Conservation (phyloP, 2,113 vertebrate species). For the Reinhardtius hippoglossoides region DNA sequence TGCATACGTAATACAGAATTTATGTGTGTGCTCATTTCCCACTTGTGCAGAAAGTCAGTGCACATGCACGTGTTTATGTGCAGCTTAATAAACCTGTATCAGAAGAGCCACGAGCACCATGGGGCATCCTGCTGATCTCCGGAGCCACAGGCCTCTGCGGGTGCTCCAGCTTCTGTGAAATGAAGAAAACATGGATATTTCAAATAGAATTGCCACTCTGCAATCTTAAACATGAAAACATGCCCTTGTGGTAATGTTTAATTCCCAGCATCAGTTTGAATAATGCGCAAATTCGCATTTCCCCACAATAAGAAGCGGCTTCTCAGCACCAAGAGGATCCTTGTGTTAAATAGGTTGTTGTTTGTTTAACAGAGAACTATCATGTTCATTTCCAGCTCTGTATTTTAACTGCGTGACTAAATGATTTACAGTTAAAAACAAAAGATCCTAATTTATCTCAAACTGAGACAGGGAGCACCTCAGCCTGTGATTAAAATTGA, state of each 20-base stretch:
- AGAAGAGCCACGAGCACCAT: constrained; percentile 17
- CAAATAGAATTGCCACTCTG: constrained; percentile 51
- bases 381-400: background rate
- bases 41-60: background rate
- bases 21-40: constrained; percentile 2
- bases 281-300: constrained; percentile 7
- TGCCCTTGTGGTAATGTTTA: constrained; percentile 17
- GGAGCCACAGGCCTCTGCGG: constrained; percentile 12
- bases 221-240: constrained; percentile 53
- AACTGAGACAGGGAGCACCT: background rate
- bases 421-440: background rate
- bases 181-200: constrained; percentile 39
- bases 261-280: constrained; percentile 33
- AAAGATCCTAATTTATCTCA: background rate
- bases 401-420: background rate
- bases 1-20: constrained; percentile 6
- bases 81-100: constrained; percentile 33
- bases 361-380: constrained; percentile 47
- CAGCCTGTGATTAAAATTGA: background rate
- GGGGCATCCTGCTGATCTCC: constrained; percentile 25
- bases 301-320: constrained; percentile 3
- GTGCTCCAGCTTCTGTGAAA: constrained; percentile 35
- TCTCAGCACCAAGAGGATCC: constrained; percentile 8
- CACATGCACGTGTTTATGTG: constrained; percentile 3
- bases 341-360: constrained; percentile 39